Base-by-base conservation (phyloP, 2,113 vertebrate species). In the Crypturellus undulatus region DNA sequence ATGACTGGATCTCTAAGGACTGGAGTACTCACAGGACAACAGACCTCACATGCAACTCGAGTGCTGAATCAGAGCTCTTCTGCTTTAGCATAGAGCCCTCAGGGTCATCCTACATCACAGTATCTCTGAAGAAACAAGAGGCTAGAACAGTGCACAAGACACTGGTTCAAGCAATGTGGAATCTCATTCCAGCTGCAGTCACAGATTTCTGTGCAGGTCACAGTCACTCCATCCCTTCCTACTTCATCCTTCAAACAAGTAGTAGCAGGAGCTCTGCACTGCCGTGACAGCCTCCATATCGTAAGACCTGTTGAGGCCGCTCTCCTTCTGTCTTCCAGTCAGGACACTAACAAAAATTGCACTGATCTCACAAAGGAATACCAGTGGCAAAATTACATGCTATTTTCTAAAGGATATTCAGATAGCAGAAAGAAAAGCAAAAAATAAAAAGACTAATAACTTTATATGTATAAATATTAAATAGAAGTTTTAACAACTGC, bases 41-140 rank as follows among this genome's bases (percentile, higher is more conserved):
- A 60, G 59, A 62, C 4, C 12, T 20, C 49, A 58, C 1, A 0
- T 0, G 0, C 10, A 76, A 81, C 14, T 5, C 8, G 1, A 65
- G 8, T 11, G 76, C 9, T 0, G 0, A 79, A 84, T 56, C 19
- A 60, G 67, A 85, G 8, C 28, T 65, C 34, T 49, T 38, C 38
- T 65, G 8, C 52, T 79, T 59, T 4, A 47, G 68, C 0, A 0
- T 0, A 67, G 43, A 84, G 30, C 13, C 19, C 24, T 73, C 6
- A 0, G 28, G 64, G 13, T 67, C 49, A 82, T n/a, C 47, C 54
- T 38, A 24, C 32, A 56, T 38, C 58, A 68, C 18, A 79, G 16
- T 38, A 90, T 12, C 18, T n/a, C 72, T 43, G 47, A 67, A 38
- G 47, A 83, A 91, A 62, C 5, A 77, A 43, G 25, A 38, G 4